Base-by-base conservation (phyloP, 2,113 vertebrate species). In the Asarcornis scutulata region DNA sequence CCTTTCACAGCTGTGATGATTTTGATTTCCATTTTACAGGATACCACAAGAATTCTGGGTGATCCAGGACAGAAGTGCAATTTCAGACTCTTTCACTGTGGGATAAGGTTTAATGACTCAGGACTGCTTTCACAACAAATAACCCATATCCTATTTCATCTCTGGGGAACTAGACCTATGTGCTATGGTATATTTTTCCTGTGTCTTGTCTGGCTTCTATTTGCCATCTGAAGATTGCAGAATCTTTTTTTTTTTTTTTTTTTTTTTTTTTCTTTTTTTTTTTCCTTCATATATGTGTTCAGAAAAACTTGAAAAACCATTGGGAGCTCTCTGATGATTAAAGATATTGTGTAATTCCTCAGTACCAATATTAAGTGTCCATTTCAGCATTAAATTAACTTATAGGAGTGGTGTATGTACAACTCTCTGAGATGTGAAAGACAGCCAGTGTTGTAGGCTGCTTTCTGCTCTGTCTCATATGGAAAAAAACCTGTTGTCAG, bases 401-500 rank as follows among this genome's bases (percentile, higher is more conserved):
- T 87, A 44, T 7, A 40, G 53, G 27, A 66, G 55, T n/a, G 34
- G 10, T 69, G 10, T 69, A 42, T 60, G 26, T 42, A 25, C 59
- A 44, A 96, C 9, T 69, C 63, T 66, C 17, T 66, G 78, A 87
- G 38, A 77, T n/a, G 44, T 88, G 75, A 93, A 86, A 92, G 76
- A 42, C 34, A 76, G 38, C 16, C 56, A 82, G 42, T 31, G 23
- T 16, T 77, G 42, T n/a, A 56, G 59, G 23, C 58, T 83, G 68
- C 58, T 86, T 92, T 25, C 50, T 88, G 50, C 50, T 90, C 38
- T 64, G 1, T 87, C 29, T 88, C 53, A 8, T 7, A 27, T 27
- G 34, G 67, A 74, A 68, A 73, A 68, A 76, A 22, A 44, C 18
- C 26, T 27, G 13, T 55, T 79, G n/a, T 77, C 63, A 53, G 25